Percentiles rank a stretch among this genome's conserved stretches.
These are phyloP conservation scores for Rynchops niger DNA, from an alignment of 2,113 vertebrate genomes.

Conservation along the genomic window DNA sequence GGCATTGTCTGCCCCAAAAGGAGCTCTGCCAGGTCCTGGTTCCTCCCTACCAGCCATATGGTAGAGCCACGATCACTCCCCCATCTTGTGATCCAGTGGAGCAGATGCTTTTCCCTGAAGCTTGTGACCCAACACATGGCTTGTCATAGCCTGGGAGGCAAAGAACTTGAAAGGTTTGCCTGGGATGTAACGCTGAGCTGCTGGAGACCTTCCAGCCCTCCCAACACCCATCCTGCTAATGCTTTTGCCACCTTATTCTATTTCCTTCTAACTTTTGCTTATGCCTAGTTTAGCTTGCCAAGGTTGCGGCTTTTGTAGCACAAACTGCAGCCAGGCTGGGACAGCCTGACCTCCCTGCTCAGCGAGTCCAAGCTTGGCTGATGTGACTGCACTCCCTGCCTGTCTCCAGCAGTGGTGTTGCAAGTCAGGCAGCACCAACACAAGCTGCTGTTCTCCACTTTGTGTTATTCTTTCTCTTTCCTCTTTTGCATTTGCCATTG, in stretches of 20 bases:
- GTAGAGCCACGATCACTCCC: not conserved
- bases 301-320: not conserved
- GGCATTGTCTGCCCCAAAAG: not conserved
- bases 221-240: not conserved
- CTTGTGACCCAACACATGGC: not conserved
- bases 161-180: constrained; percentile 27
- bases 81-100: not conserved
- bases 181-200: not conserved
- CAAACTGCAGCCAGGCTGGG: not conserved
- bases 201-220: not conserved
- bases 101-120: not conserved
- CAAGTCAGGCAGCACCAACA: not conserved
- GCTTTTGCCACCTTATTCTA: not conserved
- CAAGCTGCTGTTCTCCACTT: not conserved
- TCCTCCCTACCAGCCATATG: not conserved
- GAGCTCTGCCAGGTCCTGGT: not conserved
- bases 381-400: not conserved
- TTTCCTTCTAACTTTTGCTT: not conserved
- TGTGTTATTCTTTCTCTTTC: not conserved
- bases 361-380: not conserved
- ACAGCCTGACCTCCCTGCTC: not conserved
- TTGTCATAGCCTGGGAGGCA: not conserved
- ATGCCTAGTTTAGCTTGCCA: not conserved
- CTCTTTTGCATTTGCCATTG: not conserved
- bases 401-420: not conserved